Conservation (phyloP, 2,797 vertebrate species). For the Alfaro cultratus region DNA sequence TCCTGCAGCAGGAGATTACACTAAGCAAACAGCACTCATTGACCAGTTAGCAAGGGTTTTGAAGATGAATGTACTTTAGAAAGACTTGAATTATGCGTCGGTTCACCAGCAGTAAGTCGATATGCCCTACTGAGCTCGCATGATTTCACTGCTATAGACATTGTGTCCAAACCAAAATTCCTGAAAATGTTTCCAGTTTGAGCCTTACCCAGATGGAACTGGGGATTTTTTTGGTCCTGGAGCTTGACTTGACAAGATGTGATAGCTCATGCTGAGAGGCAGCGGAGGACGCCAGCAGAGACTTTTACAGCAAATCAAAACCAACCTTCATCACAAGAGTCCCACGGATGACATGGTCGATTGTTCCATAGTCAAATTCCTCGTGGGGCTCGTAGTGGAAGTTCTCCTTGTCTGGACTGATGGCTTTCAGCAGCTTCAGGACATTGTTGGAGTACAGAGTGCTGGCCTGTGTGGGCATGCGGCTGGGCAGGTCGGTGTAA, state of each 20-base stretch:
- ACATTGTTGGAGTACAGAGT: constrained; percentile 88
- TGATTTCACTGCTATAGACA: constrained; percentile 68
- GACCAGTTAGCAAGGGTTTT: constrained; percentile 60
- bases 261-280: constrained; percentile 32
- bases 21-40: constrained; percentile 69
- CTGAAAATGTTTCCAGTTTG: constrained; percentile 57
- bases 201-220: constrained; percentile 47
- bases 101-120: constrained; percentile 63
- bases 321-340: constrained; percentile 83
- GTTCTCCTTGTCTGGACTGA: constrained; percentile 86
- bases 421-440: constrained; percentile 88
- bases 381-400: constrained; percentile 85
- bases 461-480: constrained; percentile 87
- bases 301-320: constrained; percentile 29
- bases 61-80: constrained; percentile 58
- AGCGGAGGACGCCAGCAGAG: constrained; percentile 25
- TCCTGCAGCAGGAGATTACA: constrained; percentile 45
- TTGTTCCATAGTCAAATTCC: constrained; percentile 82
- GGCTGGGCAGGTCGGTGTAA: constrained; percentile 86
- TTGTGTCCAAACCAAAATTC: constrained; percentile 62
- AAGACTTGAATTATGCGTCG: constrained; percentile 49
- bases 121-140: constrained; percentile 58
- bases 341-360: constrained; percentile 83
- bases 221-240: constrained; percentile 39
- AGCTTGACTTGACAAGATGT: constrained; percentile 38